Base-by-base conservation (phyloP, 2,888 invertebrate genomes). In the Zaprionus obscuricornis region DNA sequence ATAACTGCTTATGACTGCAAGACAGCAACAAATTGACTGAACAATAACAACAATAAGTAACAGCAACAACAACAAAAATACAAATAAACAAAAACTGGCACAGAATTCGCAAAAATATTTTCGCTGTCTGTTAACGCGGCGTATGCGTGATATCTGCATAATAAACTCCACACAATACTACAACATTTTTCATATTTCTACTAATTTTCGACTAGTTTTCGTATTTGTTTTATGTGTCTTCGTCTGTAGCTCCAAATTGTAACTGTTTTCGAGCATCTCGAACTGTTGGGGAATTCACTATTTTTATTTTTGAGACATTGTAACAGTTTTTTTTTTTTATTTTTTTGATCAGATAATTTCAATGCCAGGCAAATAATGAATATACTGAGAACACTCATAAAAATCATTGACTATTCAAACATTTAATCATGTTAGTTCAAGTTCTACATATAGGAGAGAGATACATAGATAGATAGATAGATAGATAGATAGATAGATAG, bases 121-220 rank as follows among this genome's bases (percentile, higher is more conserved):
- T 45, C 7, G 22, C 16, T 18, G 8, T 37, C 22, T 40, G 59
- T 22, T 57, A 34, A 75, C 64, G 66, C 66, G 75, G 39, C 78
- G 78, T 67, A 78, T 78, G 66, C 75, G 60, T 66, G 26, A 67
- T 74, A 51, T 71, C n/a, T n/a, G n/a, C n/a, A n/a, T n/a, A n/a
- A n/a, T n/a, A n/a, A n/a, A n/a, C n/a, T n/a, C n/a, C n/a, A n/a
- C n/a, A n/a, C n/a, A n/a, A n/a, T n/a, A n/a, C n/a, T n/a, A n/a
- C n/a, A n/a, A n/a, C n/a, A n/a, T n/a, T n/a, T n/a, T n/a, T n/a
- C n/a, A n/a, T n/a, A n/a, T n/a, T n/a, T n/a, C n/a, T n/a, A n/a
- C n/a, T n/a, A n/a, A n/a, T n/a, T n/a, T n/a, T n/a, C n/a, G n/a
- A n/a, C n/a, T n/a, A n/a, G n/a, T n/a, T n/a, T n/a, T n/a, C n/a